Base-by-base conservation (phyloP, 2,113 vertebrate genomes). In the Gobius niger region DNA sequence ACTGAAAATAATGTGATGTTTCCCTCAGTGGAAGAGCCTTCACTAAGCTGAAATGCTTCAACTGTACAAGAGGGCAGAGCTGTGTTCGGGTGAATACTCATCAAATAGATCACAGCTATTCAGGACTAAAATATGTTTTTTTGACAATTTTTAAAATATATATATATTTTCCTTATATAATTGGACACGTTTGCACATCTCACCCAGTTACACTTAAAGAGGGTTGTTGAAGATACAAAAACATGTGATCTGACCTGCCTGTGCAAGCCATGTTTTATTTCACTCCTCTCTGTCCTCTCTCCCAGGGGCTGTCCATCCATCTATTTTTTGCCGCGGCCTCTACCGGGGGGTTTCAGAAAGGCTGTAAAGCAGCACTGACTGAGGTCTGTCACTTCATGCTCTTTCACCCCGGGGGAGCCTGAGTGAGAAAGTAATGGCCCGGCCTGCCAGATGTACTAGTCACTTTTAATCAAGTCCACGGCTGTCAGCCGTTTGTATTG, bases 401-500 rank as follows among this genome's bases (percentile, higher is more conserved):
- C 89, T 78, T 86, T 89, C 87, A 88, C 89, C 87, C 80, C 16
- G 52, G 91, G 24, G 88, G 90, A 89, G 81, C 79, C 69, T 51
- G 78, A 82, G 87, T 91, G 91, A 87, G 89, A 91, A 91, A 90
- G 90, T 91, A 93, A 92, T 91, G 90, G 90, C 87, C 70, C 49
- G 70, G 84, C 80, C 88, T 92, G 89, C 90, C 89, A 92, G 91
- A 93, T 93, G 91, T 92, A 92, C 90, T 88, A 87, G 91, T 94
- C 92, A 93, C 89, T 93, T 94, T 93, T 91, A 94, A 93, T 94
- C 91, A 90, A 92, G 89, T 87, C 81, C 85, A 89, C 63, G 65
- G 81, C 86, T 91, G 90, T 94, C 91, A 92, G 81, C 87, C 64
- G 64, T 72, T 80, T 69, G 78, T 91, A 92, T 92, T 92, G 92